phyloP scores from a whole-genome alignment of 1,140 invertebrate species.

The Cydia splendana region DNA sequence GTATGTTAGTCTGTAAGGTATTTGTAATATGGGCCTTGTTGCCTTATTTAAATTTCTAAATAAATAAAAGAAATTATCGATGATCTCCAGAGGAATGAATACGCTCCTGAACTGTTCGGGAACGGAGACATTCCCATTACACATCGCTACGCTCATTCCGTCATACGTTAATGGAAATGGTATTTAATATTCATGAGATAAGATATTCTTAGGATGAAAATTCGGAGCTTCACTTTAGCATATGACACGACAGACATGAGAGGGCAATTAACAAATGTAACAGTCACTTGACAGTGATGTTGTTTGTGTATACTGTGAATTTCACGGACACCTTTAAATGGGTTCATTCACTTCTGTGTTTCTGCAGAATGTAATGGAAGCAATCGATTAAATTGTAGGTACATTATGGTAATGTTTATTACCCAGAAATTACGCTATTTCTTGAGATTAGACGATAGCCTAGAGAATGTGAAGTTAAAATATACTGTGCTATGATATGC shows the following conservation, averaged over 20 bases:
- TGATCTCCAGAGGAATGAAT: not conserved
- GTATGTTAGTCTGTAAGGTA: too few species aligned
- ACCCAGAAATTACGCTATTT: too few species aligned
- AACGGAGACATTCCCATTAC: not conserved
- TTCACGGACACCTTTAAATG: not conserved
- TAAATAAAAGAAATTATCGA: not conserved
- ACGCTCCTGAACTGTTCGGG: not conserved
- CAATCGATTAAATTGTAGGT: too few species aligned
- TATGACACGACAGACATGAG: slow-evolving; percentile 7
- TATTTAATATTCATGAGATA: slow-evolving; percentile 27
- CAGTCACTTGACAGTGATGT: not conserved
- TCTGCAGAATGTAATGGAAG: too few species aligned
- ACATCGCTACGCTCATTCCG: slow-evolving; percentile 13
- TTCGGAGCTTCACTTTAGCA: slow-evolving; percentile 15
- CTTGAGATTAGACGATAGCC: too few species aligned
- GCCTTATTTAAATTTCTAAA: too few species aligned
- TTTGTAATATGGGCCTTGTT: too few species aligned
- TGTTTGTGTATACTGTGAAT: not conserved
- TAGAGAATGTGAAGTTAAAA: too few species aligned
- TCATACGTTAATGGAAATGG: slow-evolving; percentile 16
- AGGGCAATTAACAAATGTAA: slow-evolving; percentile 1
- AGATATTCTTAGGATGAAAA: slow-evolving; percentile 22
- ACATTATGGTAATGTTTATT: too few species aligned
- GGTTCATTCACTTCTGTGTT: too few species aligned
- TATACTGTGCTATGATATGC: too few species aligned